Percentiles rank a stretch among this genome's conserved stretches.
Evolutionary conservation across 2,113 vertebrate genomes (phyloP).

Genomic region (Varanus salvator): DNA sequence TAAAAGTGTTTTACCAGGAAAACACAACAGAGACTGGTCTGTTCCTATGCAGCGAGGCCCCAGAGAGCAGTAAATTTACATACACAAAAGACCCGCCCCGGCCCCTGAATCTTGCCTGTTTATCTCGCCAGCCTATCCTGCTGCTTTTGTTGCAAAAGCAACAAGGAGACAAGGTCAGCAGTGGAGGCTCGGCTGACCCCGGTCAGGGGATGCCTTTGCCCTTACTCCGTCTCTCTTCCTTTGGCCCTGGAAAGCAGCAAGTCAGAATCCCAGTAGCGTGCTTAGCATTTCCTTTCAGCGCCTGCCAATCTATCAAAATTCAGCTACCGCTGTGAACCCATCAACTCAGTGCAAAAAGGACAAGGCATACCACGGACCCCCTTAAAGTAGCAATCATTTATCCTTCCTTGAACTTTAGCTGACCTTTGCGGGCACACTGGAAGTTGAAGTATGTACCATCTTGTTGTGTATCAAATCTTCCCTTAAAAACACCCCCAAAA

Average conservation of each 20-base stretch:
- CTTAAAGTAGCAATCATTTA: conserved; percentile 90
- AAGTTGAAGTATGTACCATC: conserved; percentile 83
- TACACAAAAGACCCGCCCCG: conserved; percentile 81
- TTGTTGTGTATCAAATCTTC: conserved; percentile 32
- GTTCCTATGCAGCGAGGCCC: conserved; percentile 80
- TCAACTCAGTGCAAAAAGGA: conserved; percentile 87
- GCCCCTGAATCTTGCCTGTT: conserved; percentile 82
- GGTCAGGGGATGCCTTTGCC: conserved; percentile 73
- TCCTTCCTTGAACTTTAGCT: conserved; percentile 91
- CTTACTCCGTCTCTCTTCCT: conserved; percentile 72
- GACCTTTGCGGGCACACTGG: conserved; percentile 86
- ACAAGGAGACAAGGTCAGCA: conserved; percentile 75
- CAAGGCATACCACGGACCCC: conserved; percentile 88
- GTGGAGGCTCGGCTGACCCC: conserved; percentile 78
- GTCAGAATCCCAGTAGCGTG: conserved; percentile 75
- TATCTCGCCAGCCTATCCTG: conserved; percentile 82
- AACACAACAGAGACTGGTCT: conserved; percentile 79
- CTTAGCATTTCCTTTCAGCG: conserved; percentile 91
- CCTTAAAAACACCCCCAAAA: background rate
- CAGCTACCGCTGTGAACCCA: conserved; percentile 91
- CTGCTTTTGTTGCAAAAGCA: conserved; percentile 82
- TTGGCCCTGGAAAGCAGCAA: conserved; percentile 75
- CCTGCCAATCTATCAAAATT: conserved; percentile 96
- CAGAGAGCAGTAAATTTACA: conserved; percentile 83
- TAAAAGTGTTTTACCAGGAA: conserved; percentile 81